Base-by-base conservation (phyloP, 2,113 vertebrate species). In the Colossoma macropomum region DNA sequence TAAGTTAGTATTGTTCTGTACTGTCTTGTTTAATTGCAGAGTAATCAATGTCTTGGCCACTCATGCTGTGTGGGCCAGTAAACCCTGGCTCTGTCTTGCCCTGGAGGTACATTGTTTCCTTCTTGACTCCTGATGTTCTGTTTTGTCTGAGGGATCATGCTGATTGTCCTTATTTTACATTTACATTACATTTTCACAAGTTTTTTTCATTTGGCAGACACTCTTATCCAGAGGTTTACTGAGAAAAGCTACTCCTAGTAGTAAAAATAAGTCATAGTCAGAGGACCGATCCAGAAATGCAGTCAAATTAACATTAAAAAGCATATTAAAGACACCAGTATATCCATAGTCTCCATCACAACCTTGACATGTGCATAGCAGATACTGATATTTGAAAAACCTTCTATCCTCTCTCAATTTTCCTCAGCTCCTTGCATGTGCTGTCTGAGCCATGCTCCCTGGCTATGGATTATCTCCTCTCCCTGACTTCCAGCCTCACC, bases 401-500 rank as follows among this genome's bases (percentile, higher is more conserved):
- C 28, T 63, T 8, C 78, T 10, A 69, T 17, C 72, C n/a, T 62
- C 34, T 78, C 7, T 81, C 15, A 56, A 45, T 77, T 27, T 84
- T 27, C 15, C 79, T 60, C 76, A 94, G 93, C 86, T 86, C 82
- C 77, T 9, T 45, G 41, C 88, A 95, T 95, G 94, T 89, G 86
- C 85, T 82, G 72, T 41, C 84, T 90, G 89, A 90, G 89, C 87
- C 90, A 94, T 94, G 93, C 91, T 93, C 88, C 93, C 92, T 82
- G 90, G 95, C 76, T 93, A 96, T 96, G 96, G 95, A 95, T 90
- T 97, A 91, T 93, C 94, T 69, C 91, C 92, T 84, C 94, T 95
- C 85, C 94, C 94, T 88, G 90, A 95, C 89, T 96, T 96, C 88
- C 95, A 95, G 86, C 91, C 95, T 83, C 94, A 93, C 90, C 93